phyloP scores from a whole-genome alignment of 2,113 vertebrate genomes.

The Mus pahari region DNA sequence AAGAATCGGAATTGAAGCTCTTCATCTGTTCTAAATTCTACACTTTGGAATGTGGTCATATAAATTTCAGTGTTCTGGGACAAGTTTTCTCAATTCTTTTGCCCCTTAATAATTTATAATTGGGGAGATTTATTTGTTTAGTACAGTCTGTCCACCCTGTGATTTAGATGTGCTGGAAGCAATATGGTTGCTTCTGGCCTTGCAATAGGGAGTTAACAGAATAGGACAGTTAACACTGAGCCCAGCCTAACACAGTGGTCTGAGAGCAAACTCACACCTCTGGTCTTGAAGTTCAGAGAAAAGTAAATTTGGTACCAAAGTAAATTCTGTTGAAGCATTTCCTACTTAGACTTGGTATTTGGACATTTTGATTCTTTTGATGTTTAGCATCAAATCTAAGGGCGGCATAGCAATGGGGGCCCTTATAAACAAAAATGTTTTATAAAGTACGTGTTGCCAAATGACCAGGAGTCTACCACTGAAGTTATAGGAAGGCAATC shows the following conservation, averaged over 20 bases:
- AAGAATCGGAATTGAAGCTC: background rate
- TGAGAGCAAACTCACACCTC: conserved; percentile 23
- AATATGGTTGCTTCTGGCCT: background rate
- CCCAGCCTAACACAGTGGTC: background rate
- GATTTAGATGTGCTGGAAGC: background rate
- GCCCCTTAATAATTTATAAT: conserved; percentile 34
- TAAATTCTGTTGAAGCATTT: conserved; percentile 65
- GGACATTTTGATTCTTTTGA: conserved; percentile 48
- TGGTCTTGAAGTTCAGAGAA: conserved; percentile 73
- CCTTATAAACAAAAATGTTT: background rate
- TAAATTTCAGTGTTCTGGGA: conserved; percentile 14
- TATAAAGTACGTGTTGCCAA: background rate
- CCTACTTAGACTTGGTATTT: conserved; percentile 48
- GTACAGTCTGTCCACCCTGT: conserved; percentile 49
- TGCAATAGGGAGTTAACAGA: conserved; percentile 17
- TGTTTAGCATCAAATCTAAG: conserved; percentile 16
- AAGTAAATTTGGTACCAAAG: conserved; percentile 72
- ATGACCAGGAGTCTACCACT: background rate
- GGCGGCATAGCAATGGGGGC: conserved; percentile 12
- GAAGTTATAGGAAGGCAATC: background rate
- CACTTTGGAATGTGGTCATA: background rate
- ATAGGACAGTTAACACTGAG: conserved; percentile 15
- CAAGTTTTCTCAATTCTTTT: background rate
- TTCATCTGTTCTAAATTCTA: background rate
- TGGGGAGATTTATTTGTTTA: conserved; percentile 49